These are phyloP conservation scores for Macheiramphus alcinus DNA, from an alignment of 2,113 vertebrate species.

Conservation along the genomic window DNA sequence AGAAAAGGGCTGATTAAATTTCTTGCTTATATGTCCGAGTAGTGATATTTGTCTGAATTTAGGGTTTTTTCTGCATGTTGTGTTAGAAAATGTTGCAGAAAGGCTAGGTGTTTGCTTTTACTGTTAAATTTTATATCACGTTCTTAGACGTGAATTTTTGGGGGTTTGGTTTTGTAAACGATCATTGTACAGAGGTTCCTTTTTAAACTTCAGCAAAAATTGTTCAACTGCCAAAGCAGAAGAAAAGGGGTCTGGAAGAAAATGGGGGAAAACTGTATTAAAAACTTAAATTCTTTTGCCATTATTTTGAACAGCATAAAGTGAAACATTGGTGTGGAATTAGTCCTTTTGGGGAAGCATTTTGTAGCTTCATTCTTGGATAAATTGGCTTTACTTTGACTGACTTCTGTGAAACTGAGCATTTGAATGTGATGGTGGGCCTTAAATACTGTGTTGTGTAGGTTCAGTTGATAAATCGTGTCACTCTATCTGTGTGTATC, in stretches of 20 bases:
- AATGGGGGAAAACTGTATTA: neutral
- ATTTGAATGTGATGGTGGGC: neutral
- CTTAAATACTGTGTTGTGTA: neutral
- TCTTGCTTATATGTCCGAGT: neutral
- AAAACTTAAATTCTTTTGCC: neutral
- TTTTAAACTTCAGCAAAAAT: neutral
- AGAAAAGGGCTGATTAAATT: neutral
- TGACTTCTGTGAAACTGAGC: neutral
- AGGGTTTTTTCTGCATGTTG: neutral
- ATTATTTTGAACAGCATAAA: neutral
- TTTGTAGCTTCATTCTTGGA: neutral
- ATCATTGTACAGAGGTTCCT: neutral
- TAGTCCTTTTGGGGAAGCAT: neutral
- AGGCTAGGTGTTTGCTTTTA: neutral
- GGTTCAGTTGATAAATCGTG: neutral
- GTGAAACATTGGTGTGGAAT: neutral
- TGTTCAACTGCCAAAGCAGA: neutral
- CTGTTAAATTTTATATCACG: neutral
- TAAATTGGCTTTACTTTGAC: neutral
- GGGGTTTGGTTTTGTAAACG: neutral
- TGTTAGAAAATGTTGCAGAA: neutral
- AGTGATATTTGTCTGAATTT: constrained; percentile 11
- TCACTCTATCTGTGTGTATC: neutral
- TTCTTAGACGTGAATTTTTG: neutral
- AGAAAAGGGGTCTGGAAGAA: neutral